Evolutionary conservation across 2,888 invertebrate species (phyloP).

Genomic region (Cyaniris semiargus): DNA sequence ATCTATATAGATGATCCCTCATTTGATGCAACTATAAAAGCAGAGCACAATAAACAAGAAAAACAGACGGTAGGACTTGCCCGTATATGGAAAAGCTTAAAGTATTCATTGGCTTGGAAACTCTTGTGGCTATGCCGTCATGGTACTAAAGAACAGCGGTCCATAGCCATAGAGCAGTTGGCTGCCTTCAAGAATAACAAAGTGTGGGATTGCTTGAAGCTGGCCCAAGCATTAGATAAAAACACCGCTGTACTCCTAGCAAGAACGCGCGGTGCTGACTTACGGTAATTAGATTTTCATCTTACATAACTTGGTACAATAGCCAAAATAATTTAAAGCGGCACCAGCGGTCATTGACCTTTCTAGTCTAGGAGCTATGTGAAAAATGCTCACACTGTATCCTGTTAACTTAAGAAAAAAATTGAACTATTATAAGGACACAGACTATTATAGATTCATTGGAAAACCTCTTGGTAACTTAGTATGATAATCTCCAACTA

Average conservation of each 20-base stretch:
- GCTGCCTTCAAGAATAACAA: constrained; percentile 84
- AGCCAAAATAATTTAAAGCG: too few relatives aligned
- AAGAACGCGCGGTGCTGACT: constrained; percentile 84
- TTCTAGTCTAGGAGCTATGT: too few relatives aligned
- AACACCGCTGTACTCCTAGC: constrained; percentile 89
- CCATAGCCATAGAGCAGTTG: constrained; percentile 83
- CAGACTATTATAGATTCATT: too few relatives aligned
- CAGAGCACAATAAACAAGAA: constrained; percentile 55
- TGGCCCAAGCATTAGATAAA: constrained; percentile 90
- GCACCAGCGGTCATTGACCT: too few relatives aligned
- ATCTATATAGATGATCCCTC: constrained; percentile 74
- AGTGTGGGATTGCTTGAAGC: constrained; percentile 84
- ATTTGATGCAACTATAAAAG: constrained; percentile 54
- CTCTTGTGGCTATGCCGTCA: constrained; percentile 83
- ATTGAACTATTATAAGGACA: too few relatives aligned
- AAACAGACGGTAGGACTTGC: constrained; percentile 58
- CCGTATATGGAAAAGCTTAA: constrained; percentile 82
- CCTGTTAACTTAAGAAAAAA: too few relatives aligned
- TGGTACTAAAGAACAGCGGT: constrained; percentile 82
- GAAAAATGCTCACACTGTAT: too few relatives aligned
- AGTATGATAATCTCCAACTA: too few relatives aligned
- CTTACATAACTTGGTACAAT: not conserved
- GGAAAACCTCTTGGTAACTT: too few relatives aligned
- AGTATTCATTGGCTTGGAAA: constrained; percentile 84
- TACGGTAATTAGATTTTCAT: constrained; percentile 71